These are phyloP conservation scores for Malachius bipustulatus DNA, from an alignment of 2,888 invertebrate genomes.

Conservation along the genomic window DNA sequence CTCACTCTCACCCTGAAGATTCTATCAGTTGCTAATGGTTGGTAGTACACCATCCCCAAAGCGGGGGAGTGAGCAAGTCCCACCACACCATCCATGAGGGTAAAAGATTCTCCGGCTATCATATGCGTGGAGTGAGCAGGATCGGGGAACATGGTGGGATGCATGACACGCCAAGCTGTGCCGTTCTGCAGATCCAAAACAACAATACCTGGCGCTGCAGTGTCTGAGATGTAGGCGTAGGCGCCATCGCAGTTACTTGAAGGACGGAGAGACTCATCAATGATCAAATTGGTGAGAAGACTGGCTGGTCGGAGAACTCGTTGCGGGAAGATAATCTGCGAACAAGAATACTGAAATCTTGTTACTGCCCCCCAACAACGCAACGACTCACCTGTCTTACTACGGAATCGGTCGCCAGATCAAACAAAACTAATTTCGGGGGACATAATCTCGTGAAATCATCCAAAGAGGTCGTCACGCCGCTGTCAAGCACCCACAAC, in stretches of 20 bases:
- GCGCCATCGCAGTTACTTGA: slow-evolving; percentile 64
- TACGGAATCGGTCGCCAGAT: slow-evolving; percentile 58
- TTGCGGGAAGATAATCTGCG: slow-evolving; percentile 59
- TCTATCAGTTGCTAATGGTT: slow-evolving; percentile 64
- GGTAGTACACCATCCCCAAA: slow-evolving; percentile 52
- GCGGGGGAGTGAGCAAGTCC: slow-evolving; percentile 57
- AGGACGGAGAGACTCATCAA: slow-evolving; percentile 59
- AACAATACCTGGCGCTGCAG: slow-evolving; percentile 58
- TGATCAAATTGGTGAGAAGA: slow-evolving; percentile 64
- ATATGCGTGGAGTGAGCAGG: slow-evolving; percentile 65
- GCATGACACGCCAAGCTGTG: slow-evolving; percentile 67
- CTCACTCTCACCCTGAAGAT: slow-evolving; percentile 67
- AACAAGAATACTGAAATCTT: too few relatives aligned
- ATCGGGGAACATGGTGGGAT: slow-evolving; percentile 77
- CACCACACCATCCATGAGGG: slow-evolving; percentile 63
- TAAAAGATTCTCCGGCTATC: slow-evolving; percentile 55
- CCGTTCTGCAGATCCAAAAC: slow-evolving; percentile 61
- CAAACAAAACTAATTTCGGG: slow-evolving; percentile 71
- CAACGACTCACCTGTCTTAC: too few relatives aligned
- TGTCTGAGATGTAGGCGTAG: slow-evolving; percentile 70
- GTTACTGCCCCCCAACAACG: too few relatives aligned
- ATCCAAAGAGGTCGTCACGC: slow-evolving; percentile 57
- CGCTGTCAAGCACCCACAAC: slow-evolving; percentile 70
- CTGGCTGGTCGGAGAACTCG: slow-evolving; percentile 63
- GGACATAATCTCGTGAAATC: slow-evolving; percentile 57